Evolutionary conservation across 2,888 invertebrate species (phyloP).

Genomic region (Pollenia angustigena): DNA sequence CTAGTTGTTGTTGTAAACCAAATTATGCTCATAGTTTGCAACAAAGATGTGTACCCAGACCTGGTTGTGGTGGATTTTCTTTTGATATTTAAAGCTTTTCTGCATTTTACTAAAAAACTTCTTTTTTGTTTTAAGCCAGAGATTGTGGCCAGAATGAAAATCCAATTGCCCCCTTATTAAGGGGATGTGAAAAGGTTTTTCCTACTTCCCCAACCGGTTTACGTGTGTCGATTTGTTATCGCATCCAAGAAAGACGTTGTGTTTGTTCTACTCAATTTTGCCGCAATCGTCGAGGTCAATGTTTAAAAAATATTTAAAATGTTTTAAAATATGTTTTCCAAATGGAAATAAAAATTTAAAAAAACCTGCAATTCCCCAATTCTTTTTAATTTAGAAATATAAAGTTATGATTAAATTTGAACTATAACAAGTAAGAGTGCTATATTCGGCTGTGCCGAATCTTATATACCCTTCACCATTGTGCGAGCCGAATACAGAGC

Average conservation of each 20-base stretch:
- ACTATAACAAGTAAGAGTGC: too few relatives aligned
- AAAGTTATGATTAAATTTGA: too few relatives aligned
- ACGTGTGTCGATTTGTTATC: conserved; percentile 36
- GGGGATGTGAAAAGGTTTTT: conserved; percentile 42
- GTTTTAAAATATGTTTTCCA: too few relatives aligned
- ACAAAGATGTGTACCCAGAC: conserved; percentile 53
- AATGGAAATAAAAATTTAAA: too few relatives aligned
- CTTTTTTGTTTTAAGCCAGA: conserved; percentile 24
- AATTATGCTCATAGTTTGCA: conserved; percentile 67
- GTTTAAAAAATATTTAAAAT: conserved; percentile 25
- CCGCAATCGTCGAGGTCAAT: conserved; percentile 52
- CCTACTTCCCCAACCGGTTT: conserved; percentile 13
- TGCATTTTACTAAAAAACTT: background rate
- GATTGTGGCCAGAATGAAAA: conserved; percentile 48
- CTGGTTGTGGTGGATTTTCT: conserved; percentile 56
- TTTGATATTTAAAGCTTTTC: conserved; percentile 13
- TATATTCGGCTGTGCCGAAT: too few relatives aligned
- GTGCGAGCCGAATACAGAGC: too few relatives aligned
- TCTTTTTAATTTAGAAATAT: too few relatives aligned
- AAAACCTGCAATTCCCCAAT: too few relatives aligned
- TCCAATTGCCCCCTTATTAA: conserved; percentile 35
- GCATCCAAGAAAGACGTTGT: conserved; percentile 39
- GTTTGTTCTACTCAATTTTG: conserved; percentile 46
- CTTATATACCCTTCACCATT: too few relatives aligned
- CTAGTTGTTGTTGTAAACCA: conserved; percentile 67